Conservation (phyloP, 2,113 vertebrate genomes). For the Lepus americanus region DNA sequence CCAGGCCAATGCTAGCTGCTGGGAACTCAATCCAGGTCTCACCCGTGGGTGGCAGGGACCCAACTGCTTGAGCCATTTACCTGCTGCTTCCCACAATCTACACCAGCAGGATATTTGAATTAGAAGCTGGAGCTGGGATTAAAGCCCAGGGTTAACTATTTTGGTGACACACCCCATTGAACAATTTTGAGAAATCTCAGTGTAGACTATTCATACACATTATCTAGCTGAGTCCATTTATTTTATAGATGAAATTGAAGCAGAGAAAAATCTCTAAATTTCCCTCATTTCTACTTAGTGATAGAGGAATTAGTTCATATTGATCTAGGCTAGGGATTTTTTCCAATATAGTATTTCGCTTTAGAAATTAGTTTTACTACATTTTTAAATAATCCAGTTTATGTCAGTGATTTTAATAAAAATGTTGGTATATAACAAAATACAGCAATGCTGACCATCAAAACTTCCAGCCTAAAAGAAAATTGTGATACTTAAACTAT, state of each 20-base stretch:
- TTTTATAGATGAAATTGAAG: not conserved
- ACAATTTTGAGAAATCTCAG: not conserved
- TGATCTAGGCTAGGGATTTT: not conserved
- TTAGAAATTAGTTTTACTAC: constrained; percentile 9
- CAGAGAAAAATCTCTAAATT: not conserved
- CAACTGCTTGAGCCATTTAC: too few relatives aligned
- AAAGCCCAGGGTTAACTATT: not conserved
- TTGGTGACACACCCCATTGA: not conserved
- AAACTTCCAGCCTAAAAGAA: not conserved
- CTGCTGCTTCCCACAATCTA: too few relatives aligned
- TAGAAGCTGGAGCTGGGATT: too few relatives aligned
- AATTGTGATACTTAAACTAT: not conserved
- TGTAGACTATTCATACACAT: not conserved
- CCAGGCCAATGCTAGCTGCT: too few relatives aligned
- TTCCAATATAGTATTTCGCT: not conserved
- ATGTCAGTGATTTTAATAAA: not conserved
- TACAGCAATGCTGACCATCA: not conserved
- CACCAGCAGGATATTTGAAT: too few relatives aligned
- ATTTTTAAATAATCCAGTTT: not conserved
- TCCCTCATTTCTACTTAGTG: not conserved
- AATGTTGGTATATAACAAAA: not conserved
- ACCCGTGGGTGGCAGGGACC: too few relatives aligned
- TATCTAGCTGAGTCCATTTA: not conserved
- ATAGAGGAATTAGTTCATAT: not conserved
- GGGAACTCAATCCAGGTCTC: too few relatives aligned